A percentile compares a stretch with the other conserved stretches of the same genome.
Evolutionary conservation across 1,140 invertebrate species (phyloP).

Genomic region (Papilio glaucus): DNA sequence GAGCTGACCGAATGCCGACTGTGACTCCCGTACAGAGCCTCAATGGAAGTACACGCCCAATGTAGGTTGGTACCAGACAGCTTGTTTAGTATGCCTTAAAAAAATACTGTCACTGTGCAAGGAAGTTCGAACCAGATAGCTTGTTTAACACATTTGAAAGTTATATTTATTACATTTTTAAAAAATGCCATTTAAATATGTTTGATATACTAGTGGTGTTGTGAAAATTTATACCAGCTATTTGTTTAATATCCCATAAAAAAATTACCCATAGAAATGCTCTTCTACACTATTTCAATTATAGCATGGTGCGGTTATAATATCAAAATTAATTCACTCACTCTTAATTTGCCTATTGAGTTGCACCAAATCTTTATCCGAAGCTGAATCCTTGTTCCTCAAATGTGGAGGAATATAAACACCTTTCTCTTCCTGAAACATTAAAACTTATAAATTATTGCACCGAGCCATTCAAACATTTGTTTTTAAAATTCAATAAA

Average conservation of each 20-base stretch:
- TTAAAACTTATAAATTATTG: not conserved
- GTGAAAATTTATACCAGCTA: too few relatives aligned
- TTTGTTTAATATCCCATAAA: too few relatives aligned
- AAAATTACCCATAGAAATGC: not conserved
- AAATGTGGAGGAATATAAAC: slow-evolving; percentile 94
- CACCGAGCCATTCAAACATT: too few relatives aligned
- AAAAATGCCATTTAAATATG: too few relatives aligned
- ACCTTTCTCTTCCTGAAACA: slow-evolving; percentile 78
- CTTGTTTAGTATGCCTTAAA: slow-evolving; percentile 91
- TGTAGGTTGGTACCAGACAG: slow-evolving; percentile 95
- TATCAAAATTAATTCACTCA: slow-evolving; percentile 51
- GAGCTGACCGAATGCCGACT: slow-evolving; percentile 93
- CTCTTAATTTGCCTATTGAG: slow-evolving; percentile 92
- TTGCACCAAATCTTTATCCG: slow-evolving; percentile 85
- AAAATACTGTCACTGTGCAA: too few relatives aligned
- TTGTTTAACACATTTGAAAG: too few relatives aligned
- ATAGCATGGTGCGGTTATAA: not conserved
- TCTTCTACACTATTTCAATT: too few relatives aligned
- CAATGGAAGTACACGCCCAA: slow-evolving; percentile 89
- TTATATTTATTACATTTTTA: too few relatives aligned
- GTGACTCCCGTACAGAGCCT: slow-evolving; percentile 89
- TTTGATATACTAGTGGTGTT: too few relatives aligned
- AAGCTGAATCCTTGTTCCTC: slow-evolving; percentile 82
- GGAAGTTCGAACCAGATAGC: too few relatives aligned
- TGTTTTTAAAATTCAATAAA: too few relatives aligned